Evolutionary conservation across 2,797 vertebrate species (phyloP).

Genomic region (Chelon labrosus): DNA sequence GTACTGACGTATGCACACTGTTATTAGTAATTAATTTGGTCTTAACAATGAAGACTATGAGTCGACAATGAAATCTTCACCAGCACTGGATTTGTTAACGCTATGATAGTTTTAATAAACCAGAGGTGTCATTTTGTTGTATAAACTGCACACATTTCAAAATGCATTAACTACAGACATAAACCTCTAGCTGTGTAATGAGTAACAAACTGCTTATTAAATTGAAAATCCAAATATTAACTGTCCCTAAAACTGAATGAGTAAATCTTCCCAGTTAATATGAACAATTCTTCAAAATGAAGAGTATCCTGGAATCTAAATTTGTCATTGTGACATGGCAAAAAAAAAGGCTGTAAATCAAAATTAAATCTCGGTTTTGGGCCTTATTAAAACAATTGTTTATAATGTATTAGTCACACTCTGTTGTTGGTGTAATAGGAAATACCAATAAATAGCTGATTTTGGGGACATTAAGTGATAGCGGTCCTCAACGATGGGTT

Average conservation of each 20-base stretch:
- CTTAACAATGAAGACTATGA: too few relatives aligned
- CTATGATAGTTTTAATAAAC: too few relatives aligned
- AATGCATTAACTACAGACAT: constrained; percentile 3
- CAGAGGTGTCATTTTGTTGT: too few relatives aligned
- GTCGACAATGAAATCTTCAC: too few relatives aligned
- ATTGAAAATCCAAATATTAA: constrained; percentile 32
- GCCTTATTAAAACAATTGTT: constrained; percentile 17
- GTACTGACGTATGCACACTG: not conserved
- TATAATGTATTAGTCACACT: constrained; percentile 12
- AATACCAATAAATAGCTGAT: constrained; percentile 2
- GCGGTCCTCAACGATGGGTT: not conserved
- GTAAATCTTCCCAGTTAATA: constrained; percentile 38
- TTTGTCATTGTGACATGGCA: constrained; percentile 23
- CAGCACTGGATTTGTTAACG: too few relatives aligned
- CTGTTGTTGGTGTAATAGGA: not conserved
- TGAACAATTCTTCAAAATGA: constrained; percentile 11
- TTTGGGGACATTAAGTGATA: not conserved
- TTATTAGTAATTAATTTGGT: not conserved
- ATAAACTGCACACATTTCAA: constrained; percentile 22
- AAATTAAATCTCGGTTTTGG: constrained; percentile 13
- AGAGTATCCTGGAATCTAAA: constrained; percentile 19
- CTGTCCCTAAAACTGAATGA: constrained; percentile 3
- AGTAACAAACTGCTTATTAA: constrained; percentile 31
- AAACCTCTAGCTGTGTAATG: not conserved
- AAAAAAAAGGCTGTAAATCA: constrained; percentile 32